phyloP scores from a whole-genome alignment of 2,888 invertebrate species.

The Hyposoter didymator region DNA sequence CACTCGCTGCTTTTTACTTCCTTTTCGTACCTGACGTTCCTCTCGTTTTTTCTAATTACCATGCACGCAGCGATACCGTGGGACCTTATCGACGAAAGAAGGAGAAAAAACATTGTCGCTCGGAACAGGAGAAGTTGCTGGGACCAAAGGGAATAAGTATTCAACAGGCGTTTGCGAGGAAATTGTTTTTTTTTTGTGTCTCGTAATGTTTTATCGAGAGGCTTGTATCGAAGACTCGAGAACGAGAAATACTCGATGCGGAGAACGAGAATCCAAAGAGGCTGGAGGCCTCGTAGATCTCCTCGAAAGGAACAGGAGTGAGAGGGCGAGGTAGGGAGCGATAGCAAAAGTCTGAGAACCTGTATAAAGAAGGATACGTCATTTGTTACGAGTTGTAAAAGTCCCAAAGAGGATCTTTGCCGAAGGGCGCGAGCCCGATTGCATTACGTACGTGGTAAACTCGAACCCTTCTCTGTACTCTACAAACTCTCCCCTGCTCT shows the following conservation, averaged over 20 bases:
- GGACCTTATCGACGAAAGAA: constrained; percentile 17
- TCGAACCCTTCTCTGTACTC: background rate
- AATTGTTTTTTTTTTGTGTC: constrained; percentile 50
- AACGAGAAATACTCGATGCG: constrained; percentile 25
- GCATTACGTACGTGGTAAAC: constrained; percentile 22
- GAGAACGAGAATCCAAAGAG: constrained; percentile 55
- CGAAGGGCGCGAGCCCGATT: constrained; percentile 13
- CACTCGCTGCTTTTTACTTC: background rate
- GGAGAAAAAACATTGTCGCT: constrained; percentile 24
- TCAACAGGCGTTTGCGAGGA: constrained; percentile 61
- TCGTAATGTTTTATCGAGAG: constrained; percentile 16
- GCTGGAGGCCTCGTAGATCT: constrained; percentile 55
- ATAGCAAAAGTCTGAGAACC: constrained; percentile 12
- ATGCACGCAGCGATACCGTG: constrained; percentile 1
- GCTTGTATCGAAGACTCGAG: constrained; percentile 35
- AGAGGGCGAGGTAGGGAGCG: background rate
- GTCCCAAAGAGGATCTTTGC: constrained; percentile 2
- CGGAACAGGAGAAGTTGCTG: background rate
- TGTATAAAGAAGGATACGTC: constrained; percentile 4
- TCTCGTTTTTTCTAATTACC: constrained; percentile 33
- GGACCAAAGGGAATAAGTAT: constrained; percentile 41
- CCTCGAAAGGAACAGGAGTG: background rate
- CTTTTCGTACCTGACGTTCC: background rate
- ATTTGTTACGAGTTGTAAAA: constrained; percentile 51
- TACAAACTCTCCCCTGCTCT: background rate